phyloP scores from a whole-genome alignment of 2,888 invertebrate genomes.

The Cetonia aurata region DNA sequence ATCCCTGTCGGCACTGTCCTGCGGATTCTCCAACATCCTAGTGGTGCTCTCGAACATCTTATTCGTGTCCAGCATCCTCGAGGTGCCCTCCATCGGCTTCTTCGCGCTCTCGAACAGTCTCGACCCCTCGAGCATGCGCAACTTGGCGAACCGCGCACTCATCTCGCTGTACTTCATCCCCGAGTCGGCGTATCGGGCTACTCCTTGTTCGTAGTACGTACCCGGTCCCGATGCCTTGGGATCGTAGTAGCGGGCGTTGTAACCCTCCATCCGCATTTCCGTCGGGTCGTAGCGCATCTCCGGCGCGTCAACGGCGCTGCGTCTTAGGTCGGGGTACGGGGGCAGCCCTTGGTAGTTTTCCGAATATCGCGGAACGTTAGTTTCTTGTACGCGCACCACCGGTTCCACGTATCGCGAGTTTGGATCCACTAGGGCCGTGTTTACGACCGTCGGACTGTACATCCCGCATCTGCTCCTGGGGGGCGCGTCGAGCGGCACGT shows the following conservation, averaged over 20 bases:
- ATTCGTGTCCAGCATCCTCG: slow-evolving; percentile 59
- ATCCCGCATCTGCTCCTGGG: slow-evolving; percentile 67
- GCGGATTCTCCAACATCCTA: slow-evolving; percentile 59
- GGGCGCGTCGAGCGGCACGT: slow-evolving; percentile 62
- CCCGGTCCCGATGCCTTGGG: slow-evolving; percentile 23
- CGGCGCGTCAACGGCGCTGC: slow-evolving; percentile 17
- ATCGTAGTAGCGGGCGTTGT: slow-evolving; percentile 36
- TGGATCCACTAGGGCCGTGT: slow-evolving; percentile 58
- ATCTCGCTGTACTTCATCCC: slow-evolving; percentile 55
- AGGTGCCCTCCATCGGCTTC: slow-evolving; percentile 53
- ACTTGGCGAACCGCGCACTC: slow-evolving; percentile 61
- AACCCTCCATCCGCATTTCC: slow-evolving; percentile 35
- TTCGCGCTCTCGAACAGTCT: slow-evolving; percentile 57
- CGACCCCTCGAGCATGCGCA: slow-evolving; percentile 60
- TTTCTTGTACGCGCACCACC: slow-evolving; percentile 61
- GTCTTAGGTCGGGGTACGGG: slow-evolving; percentile 16
- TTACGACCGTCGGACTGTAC: slow-evolving; percentile 67
- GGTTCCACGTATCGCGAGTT: slow-evolving; percentile 61
- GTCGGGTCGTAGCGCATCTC: slow-evolving; percentile 38
- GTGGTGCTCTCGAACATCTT: slow-evolving; percentile 61
- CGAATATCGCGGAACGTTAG: slow-evolving; percentile 47
- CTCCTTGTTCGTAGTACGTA: slow-evolving; percentile 38
- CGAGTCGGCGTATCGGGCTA: slow-evolving; percentile 51
- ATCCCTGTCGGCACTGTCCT: slow-evolving; percentile 70
- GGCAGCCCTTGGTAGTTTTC: slow-evolving; percentile 33